Conservation (phyloP, 2,797 vertebrate genomes). For the Pterois miles region DNA sequence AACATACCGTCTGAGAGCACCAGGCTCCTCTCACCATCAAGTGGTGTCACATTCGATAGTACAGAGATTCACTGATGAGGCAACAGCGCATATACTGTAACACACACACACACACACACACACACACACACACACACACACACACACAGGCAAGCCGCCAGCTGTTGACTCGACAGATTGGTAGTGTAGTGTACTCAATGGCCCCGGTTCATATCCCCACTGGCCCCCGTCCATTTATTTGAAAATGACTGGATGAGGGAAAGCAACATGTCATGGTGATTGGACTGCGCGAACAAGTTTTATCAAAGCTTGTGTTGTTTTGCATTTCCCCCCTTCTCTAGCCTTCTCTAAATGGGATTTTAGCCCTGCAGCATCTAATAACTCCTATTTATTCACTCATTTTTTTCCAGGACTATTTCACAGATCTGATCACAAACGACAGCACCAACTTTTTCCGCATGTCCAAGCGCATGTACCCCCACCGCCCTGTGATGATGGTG, state of each 20-base stretch:
- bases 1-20: slow-evolving; percentile 69
- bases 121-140: slow-evolving; percentile 11
- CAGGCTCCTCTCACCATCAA: slow-evolving; percentile 68
- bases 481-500: slow-evolving; percentile 96
- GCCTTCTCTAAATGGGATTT: slow-evolving; percentile 16
- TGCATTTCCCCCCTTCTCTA: slow-evolving; percentile 15
- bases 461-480: slow-evolving; percentile 95
- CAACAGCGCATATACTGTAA: slow-evolving; percentile 71
- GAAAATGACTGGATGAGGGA: slow-evolving; percentile 69
- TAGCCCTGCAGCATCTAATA: not conserved
- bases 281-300: slow-evolving; percentile 52
- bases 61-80: slow-evolving; percentile 73
- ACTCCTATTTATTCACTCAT: slow-evolving; percentile 2
- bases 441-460: slow-evolving; percentile 95
- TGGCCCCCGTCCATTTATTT: slow-evolving; percentile 71
- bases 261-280: slow-evolving; percentile 69
- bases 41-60: slow-evolving; percentile 78
- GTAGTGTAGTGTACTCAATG: slow-evolving; percentile 78
- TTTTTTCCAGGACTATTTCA: slow-evolving; percentile 92
- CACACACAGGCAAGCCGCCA: slow-evolving; percentile 66
- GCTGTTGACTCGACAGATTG: slow-evolving; percentile 82
- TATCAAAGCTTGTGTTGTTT: slow-evolving; percentile 70
- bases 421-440: slow-evolving; percentile 97
- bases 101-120: slow-evolving; percentile 40
- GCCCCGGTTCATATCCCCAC: slow-evolving; percentile 73